Percentiles rank a stretch among this genome's conserved stretches.
phyloP scores from a whole-genome alignment of 1,140 invertebrate species.

The Stegodyphus mimosarum region DNA sequence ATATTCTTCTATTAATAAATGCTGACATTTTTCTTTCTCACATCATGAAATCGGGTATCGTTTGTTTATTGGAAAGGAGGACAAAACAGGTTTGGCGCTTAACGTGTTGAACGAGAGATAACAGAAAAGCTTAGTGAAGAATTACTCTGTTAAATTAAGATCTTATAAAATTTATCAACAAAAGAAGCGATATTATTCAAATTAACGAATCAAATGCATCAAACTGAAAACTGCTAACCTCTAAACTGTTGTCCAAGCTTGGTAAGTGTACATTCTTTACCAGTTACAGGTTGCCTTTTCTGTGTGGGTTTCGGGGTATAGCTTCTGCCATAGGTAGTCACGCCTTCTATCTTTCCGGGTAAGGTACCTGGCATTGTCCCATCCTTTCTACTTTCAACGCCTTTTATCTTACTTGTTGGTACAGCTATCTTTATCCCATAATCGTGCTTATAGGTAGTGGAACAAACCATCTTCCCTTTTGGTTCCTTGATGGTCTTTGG shows the following conservation, averaged over 20 bases:
- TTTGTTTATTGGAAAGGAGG: too few relatives aligned
- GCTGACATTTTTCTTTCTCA: too few relatives aligned
- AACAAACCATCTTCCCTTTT: slow-evolving; percentile 1
- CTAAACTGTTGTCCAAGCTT: slow-evolving; percentile 19
- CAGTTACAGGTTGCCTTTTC: slow-evolving; percentile 6
- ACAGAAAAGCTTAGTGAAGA: too few relatives aligned
- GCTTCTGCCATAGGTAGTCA: slow-evolving; percentile 16
- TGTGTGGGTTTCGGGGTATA: neutral
- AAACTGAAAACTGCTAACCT: neutral
- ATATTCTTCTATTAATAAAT: too few relatives aligned
- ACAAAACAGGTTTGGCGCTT: too few relatives aligned
- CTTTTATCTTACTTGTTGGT: neutral
- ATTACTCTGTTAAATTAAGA: too few relatives aligned
- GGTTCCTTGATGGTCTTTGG: neutral
- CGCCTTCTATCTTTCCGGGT: slow-evolving; percentile 11
- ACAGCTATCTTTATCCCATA: neutral
- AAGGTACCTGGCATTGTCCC: slow-evolving; percentile 24
- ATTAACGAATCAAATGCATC: too few relatives aligned
- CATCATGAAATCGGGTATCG: too few relatives aligned
- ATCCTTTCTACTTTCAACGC: neutral
- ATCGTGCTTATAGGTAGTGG: slow-evolving; percentile 30
- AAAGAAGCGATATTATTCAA: too few relatives aligned
- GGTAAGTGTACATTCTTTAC: slow-evolving; percentile 15
- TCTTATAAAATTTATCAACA: too few relatives aligned
- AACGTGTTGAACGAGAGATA: too few relatives aligned